A percentile compares a stretch with the other conserved stretches of the same genome.
phyloP scores from a whole-genome alignment of 2,797 vertebrate genomes.

The Masticophis lateralis region DNA sequence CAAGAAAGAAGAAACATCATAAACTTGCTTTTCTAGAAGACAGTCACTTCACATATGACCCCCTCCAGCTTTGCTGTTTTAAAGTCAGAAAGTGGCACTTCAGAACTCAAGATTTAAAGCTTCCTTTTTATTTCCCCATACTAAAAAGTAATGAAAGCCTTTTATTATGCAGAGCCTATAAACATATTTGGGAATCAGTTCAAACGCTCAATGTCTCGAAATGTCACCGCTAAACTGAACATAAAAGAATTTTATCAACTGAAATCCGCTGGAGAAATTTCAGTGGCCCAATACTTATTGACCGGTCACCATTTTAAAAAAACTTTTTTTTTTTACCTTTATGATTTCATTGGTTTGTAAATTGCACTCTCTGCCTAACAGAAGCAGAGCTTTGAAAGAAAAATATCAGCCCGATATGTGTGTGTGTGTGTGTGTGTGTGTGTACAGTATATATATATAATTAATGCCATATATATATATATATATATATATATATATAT shows the following conservation, averaged over 20 bases:
- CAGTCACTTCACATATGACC: conserved; percentile 22
- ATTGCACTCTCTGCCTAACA: background rate
- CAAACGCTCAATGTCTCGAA: conserved; percentile 63
- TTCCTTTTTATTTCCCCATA: conserved; percentile 63
- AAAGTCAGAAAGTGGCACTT: conserved; percentile 67
- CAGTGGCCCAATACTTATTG: conserved; percentile 28
- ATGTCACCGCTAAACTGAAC: conserved; percentile 54
- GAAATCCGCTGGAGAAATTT: conserved; percentile 53
- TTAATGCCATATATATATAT: too few species aligned
- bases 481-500: too few species aligned
- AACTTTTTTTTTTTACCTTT: background rate
- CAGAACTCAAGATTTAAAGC: conserved; percentile 72
- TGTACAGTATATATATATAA: too few species aligned
- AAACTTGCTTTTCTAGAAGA: conserved; percentile 59
- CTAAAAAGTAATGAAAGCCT: conserved; percentile 69
- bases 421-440: too few species aligned
- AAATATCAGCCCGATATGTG: background rate
- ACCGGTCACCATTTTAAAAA: background rate
- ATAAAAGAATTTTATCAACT: conserved; percentile 57
- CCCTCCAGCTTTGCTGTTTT: conserved; percentile 67
- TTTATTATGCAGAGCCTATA: conserved; percentile 69
- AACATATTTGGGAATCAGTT: conserved; percentile 73
- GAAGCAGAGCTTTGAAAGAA: background rate
- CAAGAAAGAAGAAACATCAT: conserved; percentile 60
- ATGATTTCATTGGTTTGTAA: background rate